A percentile compares a stretch with the other conserved stretches of the same genome.
These are phyloP conservation scores for Macrobrachium rosenbergii DNA, from an alignment of 1,140 invertebrate species.

Conservation along the genomic window DNA sequence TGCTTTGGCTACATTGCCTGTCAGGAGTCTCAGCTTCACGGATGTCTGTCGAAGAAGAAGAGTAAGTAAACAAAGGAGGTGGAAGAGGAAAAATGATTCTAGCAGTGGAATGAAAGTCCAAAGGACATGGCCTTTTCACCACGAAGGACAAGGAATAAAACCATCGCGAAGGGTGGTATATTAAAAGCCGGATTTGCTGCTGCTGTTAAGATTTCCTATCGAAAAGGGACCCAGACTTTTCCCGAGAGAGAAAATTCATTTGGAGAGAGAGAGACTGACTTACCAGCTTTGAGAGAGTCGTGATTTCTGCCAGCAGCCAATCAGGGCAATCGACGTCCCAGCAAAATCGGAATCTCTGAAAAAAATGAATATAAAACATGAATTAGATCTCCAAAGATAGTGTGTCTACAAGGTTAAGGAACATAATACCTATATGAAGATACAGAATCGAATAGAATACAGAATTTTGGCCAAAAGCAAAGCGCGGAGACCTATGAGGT, in stretches of 20 bases:
- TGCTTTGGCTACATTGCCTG: slow-evolving; percentile 16
- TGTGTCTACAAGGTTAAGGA: neutral
- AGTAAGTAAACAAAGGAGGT: neutral
- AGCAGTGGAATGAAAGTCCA: too few relatives aligned
- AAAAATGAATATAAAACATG: neutral
- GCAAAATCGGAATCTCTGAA: slow-evolving; percentile 54
- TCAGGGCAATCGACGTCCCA: slow-evolving; percentile 57
- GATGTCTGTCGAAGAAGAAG: neutral
- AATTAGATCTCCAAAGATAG: neutral
- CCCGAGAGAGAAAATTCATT: too few relatives aligned
- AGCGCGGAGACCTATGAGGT: too few relatives aligned
- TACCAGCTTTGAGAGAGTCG: slow-evolving; percentile 48
- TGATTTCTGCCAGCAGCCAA: slow-evolving; percentile 58
- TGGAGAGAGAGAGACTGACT: neutral
- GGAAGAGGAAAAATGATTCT: neutral
- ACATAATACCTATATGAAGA: neutral
- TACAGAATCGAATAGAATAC: too few relatives aligned
- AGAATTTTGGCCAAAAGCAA: too few relatives aligned
- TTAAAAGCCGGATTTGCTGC: too few relatives aligned
- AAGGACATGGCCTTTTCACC: too few relatives aligned
- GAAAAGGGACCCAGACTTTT: too few relatives aligned
- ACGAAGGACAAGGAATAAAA: neutral
- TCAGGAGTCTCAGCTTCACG: slow-evolving; percentile 35
- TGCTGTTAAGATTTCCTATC: too few relatives aligned
- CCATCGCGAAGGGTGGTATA: neutral